phyloP scores from a whole-genome alignment of 1,140 invertebrate genomes.

The Rhagoletis pomonella region DNA sequence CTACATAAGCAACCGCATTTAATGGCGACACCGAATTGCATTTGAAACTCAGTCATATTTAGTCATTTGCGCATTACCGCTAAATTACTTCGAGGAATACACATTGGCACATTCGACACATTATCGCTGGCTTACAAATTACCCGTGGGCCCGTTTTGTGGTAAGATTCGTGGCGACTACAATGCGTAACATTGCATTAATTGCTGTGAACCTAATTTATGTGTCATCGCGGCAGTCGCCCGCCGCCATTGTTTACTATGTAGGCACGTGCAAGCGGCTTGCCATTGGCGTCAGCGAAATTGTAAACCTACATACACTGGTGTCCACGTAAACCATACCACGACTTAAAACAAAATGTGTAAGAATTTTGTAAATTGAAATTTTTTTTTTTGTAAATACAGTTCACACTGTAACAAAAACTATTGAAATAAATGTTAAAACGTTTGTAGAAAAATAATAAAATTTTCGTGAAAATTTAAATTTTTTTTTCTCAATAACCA shows the following conservation, averaged over 20 bases:
- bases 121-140: background rate
- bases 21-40: background rate
- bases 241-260: background rate
- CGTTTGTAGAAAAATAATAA: too few relatives aligned
- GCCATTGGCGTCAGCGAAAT: background rate
- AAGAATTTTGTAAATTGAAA: too few relatives aligned
- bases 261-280: background rate
- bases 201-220: slow-evolving; percentile 26
- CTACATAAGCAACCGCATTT: background rate
- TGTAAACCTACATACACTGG: background rate
- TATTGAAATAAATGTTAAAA: too few relatives aligned
- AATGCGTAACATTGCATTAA: slow-evolving; percentile 4
- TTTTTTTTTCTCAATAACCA: too few relatives aligned
- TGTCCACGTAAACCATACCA: too few relatives aligned
- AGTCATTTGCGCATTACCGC: background rate
- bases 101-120: background rate
- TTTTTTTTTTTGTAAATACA: too few relatives aligned
- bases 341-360: too few relatives aligned
- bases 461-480: too few relatives aligned
- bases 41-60: background rate
- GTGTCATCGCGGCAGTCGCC: slow-evolving; percentile 1
- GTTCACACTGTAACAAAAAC: too few relatives aligned
- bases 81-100: background rate
- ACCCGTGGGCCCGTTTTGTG: slow-evolving; percentile 8
- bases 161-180: background rate